Base-by-base conservation (phyloP, 2,888 invertebrate species). In the Euzophera pinguis region DNA sequence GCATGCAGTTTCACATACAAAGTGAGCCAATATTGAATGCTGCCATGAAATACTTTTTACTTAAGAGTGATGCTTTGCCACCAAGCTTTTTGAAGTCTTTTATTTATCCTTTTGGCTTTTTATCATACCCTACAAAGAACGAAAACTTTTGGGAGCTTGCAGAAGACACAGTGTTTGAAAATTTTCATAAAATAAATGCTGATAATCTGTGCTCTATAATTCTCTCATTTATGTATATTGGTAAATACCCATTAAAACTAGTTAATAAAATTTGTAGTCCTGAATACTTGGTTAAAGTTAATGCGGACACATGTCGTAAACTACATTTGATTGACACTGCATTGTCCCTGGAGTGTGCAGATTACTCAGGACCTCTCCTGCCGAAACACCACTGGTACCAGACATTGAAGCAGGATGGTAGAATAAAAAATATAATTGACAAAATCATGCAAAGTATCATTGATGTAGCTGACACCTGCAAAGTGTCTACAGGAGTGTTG, bases 321-420 rank as follows among this genome's bases (percentile, higher is more conserved):
- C 77, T 94, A 38, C 90, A 92, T 69, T 73, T 94, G 35, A 86
- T 94, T 53, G 94, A 94, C 62, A 91, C 92, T 29, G 91, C 93
- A 4, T 85, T 95, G 79, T 91, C 92, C 9, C 70, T 95, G 42
- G 94, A 94, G 68, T 92, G 92, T 67, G 65, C 78, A n/a, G 76
- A 84, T 22, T 93, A 93, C 67, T 65, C 68, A 13, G 92, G 93
- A 4, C 93, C 93, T 4, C 68, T 92, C 51, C 64, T 94, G 27
- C 91, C 92, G 0, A 88, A 87, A 61, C 89, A 91, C 57, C 89
- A 91, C 57, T 84, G 84, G 62, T 78, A 85, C 0, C 89, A 90
- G 63, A 84, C 90, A n/a, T 71, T 92, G 27, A 75, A 77, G 60
- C 86, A 91, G 57, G 93, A 93, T 64, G 79, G 81, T 29, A 81